Conservation (phyloP, 2,797 vertebrate species). For the Apogon talboti region DNA sequence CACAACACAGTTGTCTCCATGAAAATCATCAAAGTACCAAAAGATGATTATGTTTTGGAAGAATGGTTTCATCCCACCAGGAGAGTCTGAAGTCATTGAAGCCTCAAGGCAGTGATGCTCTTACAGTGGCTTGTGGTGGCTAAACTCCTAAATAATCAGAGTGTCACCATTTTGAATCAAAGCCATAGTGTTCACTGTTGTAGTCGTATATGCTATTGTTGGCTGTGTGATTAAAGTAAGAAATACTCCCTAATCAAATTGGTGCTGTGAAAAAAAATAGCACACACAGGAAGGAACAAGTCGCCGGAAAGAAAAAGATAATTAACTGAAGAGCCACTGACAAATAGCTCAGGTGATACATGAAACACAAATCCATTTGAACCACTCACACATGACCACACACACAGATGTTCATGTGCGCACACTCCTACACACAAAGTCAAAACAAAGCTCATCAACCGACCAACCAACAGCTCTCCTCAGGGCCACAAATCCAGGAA, state of each 20-base stretch:
- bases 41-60: too few species aligned
- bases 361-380: constrained; percentile 16
- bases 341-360: constrained; percentile 21
- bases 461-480: constrained; percentile 68
- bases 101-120: too few species aligned
- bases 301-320: neutral
- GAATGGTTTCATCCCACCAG: too few species aligned
- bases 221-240: neutral
- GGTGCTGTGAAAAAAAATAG: constrained; percentile 6
- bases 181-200: too few species aligned
- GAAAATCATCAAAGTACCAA: too few species aligned
- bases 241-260: constrained; percentile 15
- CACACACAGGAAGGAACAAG: constrained; percentile 13
- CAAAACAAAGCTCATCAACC: constrained; percentile 72
- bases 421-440: constrained; percentile 29
- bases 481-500: constrained; percentile 76
- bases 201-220: too few species aligned
- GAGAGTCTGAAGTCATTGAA: too few species aligned
- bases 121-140: too few species aligned
- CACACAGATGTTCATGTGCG: constrained; percentile 25
- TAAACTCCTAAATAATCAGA: too few species aligned
- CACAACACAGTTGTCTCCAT: too few species aligned
- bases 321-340: constrained; percentile 23
- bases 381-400: constrained; percentile 20
- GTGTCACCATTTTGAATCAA: too few species aligned